Evolutionary conservation across 2,888 invertebrate species (phyloP).

Genomic region (Monopis laevigella): DNA sequence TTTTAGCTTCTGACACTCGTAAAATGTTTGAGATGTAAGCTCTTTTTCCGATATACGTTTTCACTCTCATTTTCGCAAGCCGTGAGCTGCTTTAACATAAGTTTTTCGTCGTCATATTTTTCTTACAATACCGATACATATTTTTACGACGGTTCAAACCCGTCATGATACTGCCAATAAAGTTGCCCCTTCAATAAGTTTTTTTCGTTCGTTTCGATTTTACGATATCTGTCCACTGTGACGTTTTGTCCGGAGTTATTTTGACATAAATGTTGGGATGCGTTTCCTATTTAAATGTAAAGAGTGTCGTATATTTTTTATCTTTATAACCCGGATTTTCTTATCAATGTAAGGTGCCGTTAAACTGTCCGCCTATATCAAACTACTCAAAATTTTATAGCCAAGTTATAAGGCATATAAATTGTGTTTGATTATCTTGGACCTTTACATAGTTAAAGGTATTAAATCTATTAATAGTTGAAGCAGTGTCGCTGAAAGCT

Average conservation of each 20-base stretch:
- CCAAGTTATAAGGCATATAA: too few relatives aligned
- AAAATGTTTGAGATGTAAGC: slow-evolving; percentile 35
- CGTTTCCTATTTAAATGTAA: too few relatives aligned
- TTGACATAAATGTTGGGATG: too few relatives aligned
- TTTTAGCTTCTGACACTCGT: slow-evolving; percentile 29
- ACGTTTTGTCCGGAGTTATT: background rate
- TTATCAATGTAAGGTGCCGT: too few relatives aligned
- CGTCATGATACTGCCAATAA: slow-evolving; percentile 56
- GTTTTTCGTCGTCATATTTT: slow-evolving; percentile 33
- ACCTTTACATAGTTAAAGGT: too few relatives aligned
- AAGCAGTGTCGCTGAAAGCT: too few relatives aligned
- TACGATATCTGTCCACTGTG: slow-evolving; percentile 39
- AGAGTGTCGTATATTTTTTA: too few relatives aligned
- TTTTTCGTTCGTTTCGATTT: slow-evolving; percentile 39
- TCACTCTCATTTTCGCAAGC: slow-evolving; percentile 13
- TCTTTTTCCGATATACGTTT: slow-evolving; percentile 33
- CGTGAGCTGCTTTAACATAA: slow-evolving; percentile 25
- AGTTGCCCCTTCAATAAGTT: slow-evolving; percentile 52
- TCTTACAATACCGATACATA: slow-evolving; percentile 54
- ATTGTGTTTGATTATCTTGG: too few relatives aligned
- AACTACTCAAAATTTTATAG: too few relatives aligned
- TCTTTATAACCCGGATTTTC: too few relatives aligned
- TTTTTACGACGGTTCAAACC: slow-evolving; percentile 58
- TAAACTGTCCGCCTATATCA: too few relatives aligned
- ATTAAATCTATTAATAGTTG: too few relatives aligned